These are phyloP conservation scores for Scaeva pyrastri DNA, from an alignment of 2,888 invertebrate genomes.

Conservation along the genomic window DNA sequence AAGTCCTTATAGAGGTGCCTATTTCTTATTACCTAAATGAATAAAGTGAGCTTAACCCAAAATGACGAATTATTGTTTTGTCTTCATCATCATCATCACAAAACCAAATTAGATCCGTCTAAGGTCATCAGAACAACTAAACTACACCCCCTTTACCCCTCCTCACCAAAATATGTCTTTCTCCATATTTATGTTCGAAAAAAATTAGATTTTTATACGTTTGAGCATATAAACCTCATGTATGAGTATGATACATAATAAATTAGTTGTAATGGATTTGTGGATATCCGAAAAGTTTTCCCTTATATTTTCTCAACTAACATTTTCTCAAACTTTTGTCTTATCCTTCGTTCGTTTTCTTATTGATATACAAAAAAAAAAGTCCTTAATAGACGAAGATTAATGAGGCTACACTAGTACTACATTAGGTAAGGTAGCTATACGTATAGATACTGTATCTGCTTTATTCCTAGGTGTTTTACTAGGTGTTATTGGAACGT, in stretches of 20 bases:
- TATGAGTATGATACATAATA: slow-evolving; percentile 32
- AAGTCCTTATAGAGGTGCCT: too few relatives aligned
- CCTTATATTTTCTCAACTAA: neutral
- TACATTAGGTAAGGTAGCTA: neutral
- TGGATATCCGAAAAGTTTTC: slow-evolving; percentile 81
- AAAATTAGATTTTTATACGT: neutral
- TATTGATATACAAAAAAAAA: slow-evolving; percentile 49
- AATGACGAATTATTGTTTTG: too few relatives aligned
- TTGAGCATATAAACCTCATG: slow-evolving; percentile 6
- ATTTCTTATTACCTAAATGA: too few relatives aligned
- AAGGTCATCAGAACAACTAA: too few relatives aligned
- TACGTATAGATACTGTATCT: neutral
- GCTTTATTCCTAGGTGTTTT: slow-evolving; percentile 9
- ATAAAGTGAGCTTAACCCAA: too few relatives aligned
- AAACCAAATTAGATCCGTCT: too few relatives aligned
- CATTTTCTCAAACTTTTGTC: slow-evolving; percentile 32
- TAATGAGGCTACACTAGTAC: slow-evolving; percentile 49
- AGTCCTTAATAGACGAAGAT: slow-evolving; percentile 58
- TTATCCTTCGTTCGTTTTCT: neutral
- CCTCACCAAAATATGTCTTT: too few relatives aligned
- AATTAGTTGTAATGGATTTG: slow-evolving; percentile 81
- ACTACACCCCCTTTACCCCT: too few relatives aligned
- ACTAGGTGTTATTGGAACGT: slow-evolving; percentile 28
- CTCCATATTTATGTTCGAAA: neutral
- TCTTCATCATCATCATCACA: too few relatives aligned